Evolutionary conservation across 2,888 invertebrate species (phyloP), one percentile per base, ranked within the genome.

Genomic region (Orthosia gracilis): DNA sequence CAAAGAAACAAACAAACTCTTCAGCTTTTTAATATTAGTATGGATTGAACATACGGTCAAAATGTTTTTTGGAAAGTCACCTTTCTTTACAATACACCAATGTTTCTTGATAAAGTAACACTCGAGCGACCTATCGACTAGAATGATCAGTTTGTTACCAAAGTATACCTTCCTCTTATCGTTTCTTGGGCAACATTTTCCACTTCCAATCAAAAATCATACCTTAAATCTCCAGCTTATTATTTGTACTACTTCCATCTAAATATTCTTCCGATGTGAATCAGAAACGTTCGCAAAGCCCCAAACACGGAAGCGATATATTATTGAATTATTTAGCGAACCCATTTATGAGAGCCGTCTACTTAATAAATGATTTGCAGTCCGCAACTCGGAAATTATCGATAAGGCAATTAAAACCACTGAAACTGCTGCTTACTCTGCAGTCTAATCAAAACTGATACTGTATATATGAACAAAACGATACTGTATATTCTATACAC

Each of bases 341-440:
- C 17, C 17, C n/a, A n/a, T 75, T 45, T 31, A 31, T 18, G 23
- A 23, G 18, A 26, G 11, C 50, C 50, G 9, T 26, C 13, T 11
- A 21, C n/a, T 9, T 50, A 52, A 17, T 15, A 61, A 21, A 26
- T 50, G 7, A 49, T 57, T 74, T 74, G 40, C 17, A 63, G n/a
- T 50, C 7, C 12, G 49, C 26, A 21, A 45, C 18, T 5, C 26
- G 18, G 26, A 49, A 49, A 31, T 63, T 63, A 49, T 40, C 23
- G 23, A 13, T 40, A 13, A 13, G 18, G n/a, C 17, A 61, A 54
- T 54, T n/a, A 59, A 13, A 13, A 49, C 13, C 9, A 40, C 47
- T 21, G 54, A 23, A 61, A 55, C n/a, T 23, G 17, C 5, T 50
- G 40, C 7, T 54, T 26, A 40, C 4, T n/a, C 18, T 50, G 40